These are phyloP conservation scores for Hymenopus coronatus DNA, from an alignment of 2,888 invertebrate species.

Conservation along the genomic window DNA sequence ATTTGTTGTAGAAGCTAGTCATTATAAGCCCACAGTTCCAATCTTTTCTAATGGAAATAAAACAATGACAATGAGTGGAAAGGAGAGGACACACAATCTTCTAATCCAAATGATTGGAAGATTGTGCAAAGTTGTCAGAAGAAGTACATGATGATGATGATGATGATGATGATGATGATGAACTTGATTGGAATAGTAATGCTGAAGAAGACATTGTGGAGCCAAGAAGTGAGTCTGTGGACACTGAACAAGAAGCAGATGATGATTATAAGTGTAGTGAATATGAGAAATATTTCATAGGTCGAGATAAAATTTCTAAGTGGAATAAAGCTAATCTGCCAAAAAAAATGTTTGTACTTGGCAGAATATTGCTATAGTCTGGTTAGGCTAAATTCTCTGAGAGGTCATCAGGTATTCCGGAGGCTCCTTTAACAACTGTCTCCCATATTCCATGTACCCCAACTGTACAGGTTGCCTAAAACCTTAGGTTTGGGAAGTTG, in stretches of 20 bases:
- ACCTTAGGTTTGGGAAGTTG: no score
- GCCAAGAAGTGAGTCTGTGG: no score
- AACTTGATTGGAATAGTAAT: neutral
- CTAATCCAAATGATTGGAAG: neutral
- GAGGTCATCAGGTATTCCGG: no score
- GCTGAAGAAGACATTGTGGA: neutral
- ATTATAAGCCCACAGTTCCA: no score
- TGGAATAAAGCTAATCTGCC: no score
- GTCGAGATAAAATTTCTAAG: neutral
- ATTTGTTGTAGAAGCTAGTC: no score
- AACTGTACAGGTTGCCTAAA: no score
- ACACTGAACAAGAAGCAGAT: neutral
- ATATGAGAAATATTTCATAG: neutral
- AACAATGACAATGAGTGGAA: neutral
- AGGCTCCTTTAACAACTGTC: no score
- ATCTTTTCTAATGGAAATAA: neutral
- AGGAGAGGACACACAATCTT: neutral
- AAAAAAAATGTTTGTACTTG: no score
- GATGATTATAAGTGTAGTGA: neutral
- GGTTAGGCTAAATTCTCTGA: no score
- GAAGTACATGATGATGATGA: neutral
- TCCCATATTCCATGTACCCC: no score
- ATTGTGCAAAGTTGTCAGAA: neutral
- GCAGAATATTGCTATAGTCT: no score
- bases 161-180: neutral